These are phyloP conservation scores for Echeneis naucrates DNA, from an alignment of 2,797 vertebrate species.

Conservation along the genomic window DNA sequence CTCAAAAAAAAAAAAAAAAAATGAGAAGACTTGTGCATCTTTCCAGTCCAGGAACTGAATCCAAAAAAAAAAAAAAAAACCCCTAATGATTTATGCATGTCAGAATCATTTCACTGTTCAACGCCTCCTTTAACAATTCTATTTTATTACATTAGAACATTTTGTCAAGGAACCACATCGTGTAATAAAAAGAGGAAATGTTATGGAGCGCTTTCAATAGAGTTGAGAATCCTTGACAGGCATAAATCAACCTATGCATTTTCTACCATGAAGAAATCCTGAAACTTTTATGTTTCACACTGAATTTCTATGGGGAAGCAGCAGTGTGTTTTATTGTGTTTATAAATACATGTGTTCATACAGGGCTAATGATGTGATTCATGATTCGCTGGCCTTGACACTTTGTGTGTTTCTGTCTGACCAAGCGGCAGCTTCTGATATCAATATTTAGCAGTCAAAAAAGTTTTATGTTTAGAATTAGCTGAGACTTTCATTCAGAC, in stretches of 20 bases:
- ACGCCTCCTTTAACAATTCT: neutral
- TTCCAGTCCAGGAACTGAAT: neutral
- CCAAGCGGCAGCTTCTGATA: slow-evolving; percentile 8
- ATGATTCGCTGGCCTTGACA: slow-evolving; percentile 19
- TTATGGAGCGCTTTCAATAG: neutral
- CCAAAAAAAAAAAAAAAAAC: too few species aligned
- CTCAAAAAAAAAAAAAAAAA: neutral
- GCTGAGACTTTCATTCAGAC: slow-evolving; percentile 1
- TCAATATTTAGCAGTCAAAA: slow-evolving; percentile 23
- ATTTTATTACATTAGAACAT: slow-evolving; percentile 12
- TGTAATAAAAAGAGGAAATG: neutral
- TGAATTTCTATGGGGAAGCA: neutral
- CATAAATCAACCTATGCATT: slow-evolving; percentile 15
- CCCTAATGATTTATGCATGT: neutral
- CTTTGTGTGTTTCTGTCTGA: slow-evolving; percentile 1
- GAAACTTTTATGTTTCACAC: slow-evolving; percentile 14
- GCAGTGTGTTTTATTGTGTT: neutral
- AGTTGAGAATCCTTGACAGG: neutral
- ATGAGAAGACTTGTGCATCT: neutral
- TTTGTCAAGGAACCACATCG: neutral
- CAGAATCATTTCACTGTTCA: neutral
- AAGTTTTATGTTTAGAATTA: slow-evolving; percentile 20
- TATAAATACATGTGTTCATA: neutral
- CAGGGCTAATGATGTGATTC: slow-evolving; percentile 8
- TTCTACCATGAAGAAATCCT: slow-evolving; percentile 7